Percentiles rank a stretch among this genome's conserved stretches.
Evolutionary conservation across 2,797 vertebrate species (phyloP).

Genomic region (Pachyuromys duprasi): DNA sequence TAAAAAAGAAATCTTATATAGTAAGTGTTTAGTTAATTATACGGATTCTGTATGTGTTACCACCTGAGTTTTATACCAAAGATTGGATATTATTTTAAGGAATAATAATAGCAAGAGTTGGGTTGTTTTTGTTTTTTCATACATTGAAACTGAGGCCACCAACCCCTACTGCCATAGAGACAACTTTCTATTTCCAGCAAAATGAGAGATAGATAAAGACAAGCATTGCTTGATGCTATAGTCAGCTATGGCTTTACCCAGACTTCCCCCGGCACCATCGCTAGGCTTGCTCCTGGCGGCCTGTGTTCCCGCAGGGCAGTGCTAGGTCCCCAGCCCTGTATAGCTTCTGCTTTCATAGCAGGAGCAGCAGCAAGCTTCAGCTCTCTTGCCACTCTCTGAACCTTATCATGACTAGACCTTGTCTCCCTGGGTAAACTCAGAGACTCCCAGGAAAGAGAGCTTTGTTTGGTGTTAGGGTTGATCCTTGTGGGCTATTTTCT

Average conservation of each 20-base stretch:
- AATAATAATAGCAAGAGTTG: not conserved
- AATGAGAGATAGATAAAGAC: not conserved
- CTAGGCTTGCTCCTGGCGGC: not conserved
- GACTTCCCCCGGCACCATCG: not conserved
- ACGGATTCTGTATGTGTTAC: slow-evolving; percentile 16
- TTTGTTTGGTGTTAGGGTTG: not conserved
- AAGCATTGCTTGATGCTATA: not conserved
- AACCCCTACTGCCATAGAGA: not conserved
- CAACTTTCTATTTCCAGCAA: not conserved
- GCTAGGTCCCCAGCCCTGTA: fast-evolving
- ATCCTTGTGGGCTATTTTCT: not conserved
- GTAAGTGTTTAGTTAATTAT: slow-evolving; percentile 11
- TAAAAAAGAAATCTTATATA: not conserved
- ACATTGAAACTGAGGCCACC: slow-evolving; percentile 1
- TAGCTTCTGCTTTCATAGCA: not conserved
- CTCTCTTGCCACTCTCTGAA: not conserved
- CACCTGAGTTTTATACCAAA: not conserved
- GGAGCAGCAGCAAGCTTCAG: not conserved
- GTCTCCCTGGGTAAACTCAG: not conserved
- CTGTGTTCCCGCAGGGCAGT: not conserved
- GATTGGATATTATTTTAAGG: slow-evolving; percentile 25
- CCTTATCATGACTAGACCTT: not conserved
- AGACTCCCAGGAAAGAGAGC: not conserved
- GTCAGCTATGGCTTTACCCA: not conserved
- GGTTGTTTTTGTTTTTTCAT: not conserved